Percentiles rank a stretch among this genome's conserved stretches.
These are phyloP conservation scores for Podarcis muralis DNA, from an alignment of 2,113 vertebrate genomes.

Conservation along the genomic window DNA sequence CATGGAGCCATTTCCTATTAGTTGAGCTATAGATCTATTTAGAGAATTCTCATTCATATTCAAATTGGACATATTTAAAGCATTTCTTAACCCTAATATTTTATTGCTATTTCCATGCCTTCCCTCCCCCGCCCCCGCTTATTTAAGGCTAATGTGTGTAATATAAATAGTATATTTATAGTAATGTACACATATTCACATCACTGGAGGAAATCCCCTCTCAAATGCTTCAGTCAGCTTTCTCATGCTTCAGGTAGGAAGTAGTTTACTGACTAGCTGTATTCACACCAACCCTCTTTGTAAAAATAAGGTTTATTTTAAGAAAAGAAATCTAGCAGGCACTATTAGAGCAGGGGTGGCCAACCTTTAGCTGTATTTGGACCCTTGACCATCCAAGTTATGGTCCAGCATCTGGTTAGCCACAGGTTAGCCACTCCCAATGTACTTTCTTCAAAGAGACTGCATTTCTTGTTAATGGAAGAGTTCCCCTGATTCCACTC, in stretches of 20 bases:
- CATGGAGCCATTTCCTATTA: slow-evolving; percentile 46
- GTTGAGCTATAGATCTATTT: slow-evolving; percentile 36
- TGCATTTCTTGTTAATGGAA: slow-evolving; percentile 16
- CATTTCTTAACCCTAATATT: slow-evolving; percentile 29
- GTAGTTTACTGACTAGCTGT: slow-evolving; percentile 6
- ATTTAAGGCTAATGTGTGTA: slow-evolving; percentile 49
- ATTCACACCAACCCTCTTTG: not conserved
- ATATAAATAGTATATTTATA: slow-evolving; percentile 11
- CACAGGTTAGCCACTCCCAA: too few species aligned
- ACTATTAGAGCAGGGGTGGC: slow-evolving; percentile 31
- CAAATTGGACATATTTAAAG: slow-evolving; percentile 26
- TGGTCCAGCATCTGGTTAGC: too few species aligned
- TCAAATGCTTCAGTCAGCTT: not conserved
- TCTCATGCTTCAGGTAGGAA: not conserved
- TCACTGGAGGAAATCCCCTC: not conserved
- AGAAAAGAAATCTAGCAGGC: slow-evolving; percentile 30
- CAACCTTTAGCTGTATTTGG: too few species aligned
- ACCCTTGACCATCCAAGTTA: too few species aligned
- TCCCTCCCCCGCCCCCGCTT: not conserved
- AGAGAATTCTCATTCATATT: slow-evolving; percentile 29
- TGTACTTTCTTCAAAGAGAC: not conserved
- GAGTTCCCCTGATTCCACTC: not conserved
- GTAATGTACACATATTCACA: slow-evolving; percentile 17
- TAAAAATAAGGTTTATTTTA: slow-evolving; percentile 1
- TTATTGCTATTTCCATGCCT: slow-evolving; percentile 25